These are phyloP conservation scores for Pocillopora verrucosa DNA, from an alignment of 64 coral and sea anemone species.

Conservation along the genomic window DNA sequence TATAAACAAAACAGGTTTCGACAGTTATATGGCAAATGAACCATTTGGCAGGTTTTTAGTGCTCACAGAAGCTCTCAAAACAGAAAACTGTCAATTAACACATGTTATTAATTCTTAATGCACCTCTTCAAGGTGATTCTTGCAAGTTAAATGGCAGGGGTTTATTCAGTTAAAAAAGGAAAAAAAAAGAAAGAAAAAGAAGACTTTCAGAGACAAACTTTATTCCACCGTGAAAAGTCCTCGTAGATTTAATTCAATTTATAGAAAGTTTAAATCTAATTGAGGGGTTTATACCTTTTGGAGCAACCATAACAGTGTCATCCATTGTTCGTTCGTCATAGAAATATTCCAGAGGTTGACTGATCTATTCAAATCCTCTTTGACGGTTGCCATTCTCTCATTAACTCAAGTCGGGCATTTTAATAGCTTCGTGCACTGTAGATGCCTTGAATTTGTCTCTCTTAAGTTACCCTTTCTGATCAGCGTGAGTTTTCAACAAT, in stretches of 20 bases:
- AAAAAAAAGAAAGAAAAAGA: not conserved
- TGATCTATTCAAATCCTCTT: not conserved
- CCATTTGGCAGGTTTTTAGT: not conserved
- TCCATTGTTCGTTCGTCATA: not conserved
- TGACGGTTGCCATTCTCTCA: not conserved
- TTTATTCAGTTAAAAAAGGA: no score
- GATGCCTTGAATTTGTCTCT: no score
- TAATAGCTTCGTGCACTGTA: not conserved
- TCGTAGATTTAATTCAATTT: not conserved
- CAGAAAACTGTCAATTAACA: not conserved
- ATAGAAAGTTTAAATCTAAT: not conserved
- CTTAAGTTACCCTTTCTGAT: no score
- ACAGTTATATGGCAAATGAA: not conserved
- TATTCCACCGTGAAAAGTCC: not conserved
- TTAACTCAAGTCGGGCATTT: not conserved
- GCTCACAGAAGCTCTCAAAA: not conserved
- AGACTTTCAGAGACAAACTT: not conserved
- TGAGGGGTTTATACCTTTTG: not conserved
- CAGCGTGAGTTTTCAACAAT: not conserved
- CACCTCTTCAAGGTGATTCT: no score
- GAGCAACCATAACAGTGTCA: not conserved
- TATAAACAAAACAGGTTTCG: slow-evolving; percentile 30
- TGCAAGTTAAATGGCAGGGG: no score
- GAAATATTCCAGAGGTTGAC: not conserved
- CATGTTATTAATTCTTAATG: not conserved